These are phyloP conservation scores for Neria commutata DNA, from an alignment of 2,888 invertebrate species.

Conservation along the genomic window DNA sequence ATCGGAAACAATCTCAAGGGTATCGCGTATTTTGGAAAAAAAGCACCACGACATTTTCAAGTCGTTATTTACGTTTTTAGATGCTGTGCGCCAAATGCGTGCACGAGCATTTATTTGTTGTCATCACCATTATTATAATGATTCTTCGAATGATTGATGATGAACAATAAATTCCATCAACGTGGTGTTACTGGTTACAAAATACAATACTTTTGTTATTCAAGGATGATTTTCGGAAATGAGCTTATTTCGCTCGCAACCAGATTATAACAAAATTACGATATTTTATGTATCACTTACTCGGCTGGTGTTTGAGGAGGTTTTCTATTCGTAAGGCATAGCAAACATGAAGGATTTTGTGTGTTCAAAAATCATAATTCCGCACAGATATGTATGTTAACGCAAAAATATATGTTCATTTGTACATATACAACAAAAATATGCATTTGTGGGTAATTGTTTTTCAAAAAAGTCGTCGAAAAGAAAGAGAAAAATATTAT, in stretches of 20 bases:
- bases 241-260: slow-evolving; percentile 14
- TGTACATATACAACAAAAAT: slow-evolving; percentile 13
- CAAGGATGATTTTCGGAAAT: slow-evolving; percentile 5
- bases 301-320: slow-evolving; percentile 62
- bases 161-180: not conserved
- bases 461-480: slow-evolving; percentile 36
- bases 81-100: no score
- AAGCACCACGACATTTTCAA: no score
- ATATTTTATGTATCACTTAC: slow-evolving; percentile 46
- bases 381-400: slow-evolving; percentile 35
- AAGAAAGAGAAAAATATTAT: slow-evolving; percentile 51
- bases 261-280: slow-evolving; percentile 11
- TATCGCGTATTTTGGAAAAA: no score
- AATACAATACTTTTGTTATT: not conserved
- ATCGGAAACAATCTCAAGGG: no score
- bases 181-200: not conserved
- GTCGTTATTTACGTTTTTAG: no score
- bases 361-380: slow-evolving; percentile 43
- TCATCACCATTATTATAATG: not conserved
- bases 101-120: no score
- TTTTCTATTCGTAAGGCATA: slow-evolving; percentile 56
- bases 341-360: slow-evolving; percentile 47
- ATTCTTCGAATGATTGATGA: no score
- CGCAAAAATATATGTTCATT: slow-evolving; percentile 33
- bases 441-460: slow-evolving; percentile 3